Percentiles rank a stretch among this genome's conserved stretches.
Evolutionary conservation across 1,140 invertebrate species (phyloP).

Genomic region (Pseudomyrmex pallidus): DNA sequence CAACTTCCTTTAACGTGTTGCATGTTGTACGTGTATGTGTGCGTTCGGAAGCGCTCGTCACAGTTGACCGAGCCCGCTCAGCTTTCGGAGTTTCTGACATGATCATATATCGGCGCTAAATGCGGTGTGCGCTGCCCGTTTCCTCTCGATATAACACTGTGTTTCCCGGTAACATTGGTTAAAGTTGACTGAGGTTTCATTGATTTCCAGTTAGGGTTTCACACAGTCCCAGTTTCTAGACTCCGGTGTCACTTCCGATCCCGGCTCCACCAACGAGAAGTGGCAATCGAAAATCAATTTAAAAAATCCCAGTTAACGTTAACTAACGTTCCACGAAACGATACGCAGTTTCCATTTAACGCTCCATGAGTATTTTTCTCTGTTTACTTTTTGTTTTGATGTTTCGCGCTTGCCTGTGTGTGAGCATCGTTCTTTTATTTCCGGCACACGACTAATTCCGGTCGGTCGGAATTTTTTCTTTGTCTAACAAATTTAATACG

Average conservation of each 20-base stretch:
- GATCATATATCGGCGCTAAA: constrained; percentile 46
- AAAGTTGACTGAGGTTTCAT: constrained; percentile 50
- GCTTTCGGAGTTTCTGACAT: constrained; percentile 47
- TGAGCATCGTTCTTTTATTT: constrained; percentile 57
- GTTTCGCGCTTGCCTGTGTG: not conserved
- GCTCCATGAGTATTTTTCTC: constrained; percentile 29
- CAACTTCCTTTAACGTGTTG: constrained; percentile 32
- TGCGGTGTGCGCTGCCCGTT: constrained; percentile 38
- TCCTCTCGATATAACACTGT: constrained; percentile 29
- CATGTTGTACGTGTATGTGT: constrained; percentile 59
- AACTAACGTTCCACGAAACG: constrained; percentile 52
- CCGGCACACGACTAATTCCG: constrained; percentile 62
- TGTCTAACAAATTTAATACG: not conserved
- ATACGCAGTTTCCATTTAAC: constrained; percentile 17
- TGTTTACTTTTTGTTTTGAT: constrained; percentile 37
- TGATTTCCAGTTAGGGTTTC: constrained; percentile 3
- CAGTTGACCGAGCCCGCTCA: constrained; percentile 23
- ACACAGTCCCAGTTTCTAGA: not conserved
- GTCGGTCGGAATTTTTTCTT: constrained; percentile 34
- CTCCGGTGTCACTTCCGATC: not conserved
- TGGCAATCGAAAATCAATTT: not conserved
- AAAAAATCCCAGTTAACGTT: constrained; percentile 38
- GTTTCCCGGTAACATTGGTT: constrained; percentile 42
- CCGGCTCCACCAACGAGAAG: not conserved
- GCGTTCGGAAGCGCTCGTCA: constrained; percentile 43